Evolutionary conservation across 2,797 vertebrate species (phyloP).

Genomic region (Salarias fasciatus): DNA sequence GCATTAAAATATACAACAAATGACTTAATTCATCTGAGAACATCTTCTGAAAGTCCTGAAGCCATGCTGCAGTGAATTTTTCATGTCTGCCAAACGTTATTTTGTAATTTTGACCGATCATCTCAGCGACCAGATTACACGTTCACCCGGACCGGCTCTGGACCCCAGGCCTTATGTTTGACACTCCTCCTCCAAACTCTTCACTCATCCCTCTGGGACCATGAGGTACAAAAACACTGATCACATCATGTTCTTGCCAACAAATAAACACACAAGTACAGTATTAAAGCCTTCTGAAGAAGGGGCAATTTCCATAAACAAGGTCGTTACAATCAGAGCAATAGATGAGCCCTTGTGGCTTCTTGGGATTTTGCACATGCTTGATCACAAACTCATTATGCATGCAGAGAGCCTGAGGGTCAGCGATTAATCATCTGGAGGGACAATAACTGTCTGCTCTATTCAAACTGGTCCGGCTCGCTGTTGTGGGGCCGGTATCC

Average conservation of each 20-base stretch:
- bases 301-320: constrained; percentile 1
- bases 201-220: no score
- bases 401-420: constrained; percentile 17
- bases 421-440: constrained; percentile 51
- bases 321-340: constrained; percentile 9
- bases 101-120: no score
- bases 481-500: neutral
- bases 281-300: neutral
- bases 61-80: no score
- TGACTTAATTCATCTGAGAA: no score
- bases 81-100: no score
- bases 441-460: neutral
- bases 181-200: no score
- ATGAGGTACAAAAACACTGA: neutral
- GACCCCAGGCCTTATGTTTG: no score
- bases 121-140: no score
- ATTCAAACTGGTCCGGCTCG: neutral
- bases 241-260: neutral
- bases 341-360: constrained; percentile 18
- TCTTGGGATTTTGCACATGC: neutral
- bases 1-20: no score
- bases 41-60: no score
- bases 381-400: constrained; percentile 46
- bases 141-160: no score
- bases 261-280: neutral